These are phyloP conservation scores for Zaprionus ornatus DNA, from an alignment of 1,140 invertebrate genomes.

Conservation along the genomic window DNA sequence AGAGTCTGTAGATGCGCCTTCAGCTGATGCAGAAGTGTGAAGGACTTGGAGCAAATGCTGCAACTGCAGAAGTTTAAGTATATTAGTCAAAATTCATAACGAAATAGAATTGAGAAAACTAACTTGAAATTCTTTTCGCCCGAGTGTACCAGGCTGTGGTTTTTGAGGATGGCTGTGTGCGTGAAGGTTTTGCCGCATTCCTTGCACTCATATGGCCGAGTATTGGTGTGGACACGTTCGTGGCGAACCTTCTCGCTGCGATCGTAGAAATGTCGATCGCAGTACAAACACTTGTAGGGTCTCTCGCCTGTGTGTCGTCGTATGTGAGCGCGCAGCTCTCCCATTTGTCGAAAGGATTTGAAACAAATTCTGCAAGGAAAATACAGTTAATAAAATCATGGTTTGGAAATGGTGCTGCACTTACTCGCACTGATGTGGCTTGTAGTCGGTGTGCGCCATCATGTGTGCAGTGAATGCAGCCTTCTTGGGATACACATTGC, in stretches of 20 bases:
- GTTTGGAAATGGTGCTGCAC: constrained; percentile 1
- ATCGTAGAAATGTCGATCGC: constrained; percentile 75
- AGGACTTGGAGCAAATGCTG: constrained; percentile 66
- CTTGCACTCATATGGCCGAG: constrained; percentile 85
- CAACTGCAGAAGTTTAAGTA: constrained; percentile 47
- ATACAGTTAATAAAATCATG: neutral
- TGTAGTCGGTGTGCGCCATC: constrained; percentile 67
- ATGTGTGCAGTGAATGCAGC: constrained; percentile 62
- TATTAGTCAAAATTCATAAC: neutral
- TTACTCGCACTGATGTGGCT: constrained; percentile 80
- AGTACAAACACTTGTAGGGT: constrained; percentile 73
- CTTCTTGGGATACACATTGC: constrained; percentile 67
- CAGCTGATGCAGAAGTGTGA: constrained; percentile 70
- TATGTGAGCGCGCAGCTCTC: constrained; percentile 73
- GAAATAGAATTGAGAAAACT: neutral
- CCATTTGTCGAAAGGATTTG: constrained; percentile 73
- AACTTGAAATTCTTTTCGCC: constrained; percentile 74
- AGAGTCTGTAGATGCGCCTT: constrained; percentile 77
- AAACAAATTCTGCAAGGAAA: constrained; percentile 57
- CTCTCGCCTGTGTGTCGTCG: constrained; percentile 74
- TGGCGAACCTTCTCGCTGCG: constrained; percentile 74
- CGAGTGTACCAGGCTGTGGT: constrained; percentile 67
- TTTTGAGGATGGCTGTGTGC: constrained; percentile 83
- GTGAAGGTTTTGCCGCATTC: constrained; percentile 86
- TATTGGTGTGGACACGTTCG: constrained; percentile 85